Evolutionary conservation across 2,797 vertebrate genomes (phyloP).

Genomic region (Amniataba percoides): DNA sequence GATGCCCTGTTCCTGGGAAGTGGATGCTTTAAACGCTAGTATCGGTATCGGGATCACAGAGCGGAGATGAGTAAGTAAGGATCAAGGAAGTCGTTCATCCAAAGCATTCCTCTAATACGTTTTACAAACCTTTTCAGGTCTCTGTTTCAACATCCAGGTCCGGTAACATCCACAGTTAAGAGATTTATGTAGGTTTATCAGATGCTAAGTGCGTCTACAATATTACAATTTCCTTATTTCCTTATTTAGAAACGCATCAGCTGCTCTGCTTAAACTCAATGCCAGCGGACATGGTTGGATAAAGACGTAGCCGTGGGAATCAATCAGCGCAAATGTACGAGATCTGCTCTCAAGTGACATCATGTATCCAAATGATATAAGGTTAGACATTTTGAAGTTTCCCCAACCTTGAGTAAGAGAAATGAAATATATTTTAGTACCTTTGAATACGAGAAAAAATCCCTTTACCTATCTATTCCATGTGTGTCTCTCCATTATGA

Average conservation of each 20-base stretch:
- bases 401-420: slow-evolving; percentile 2
- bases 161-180: slow-evolving; percentile 45
- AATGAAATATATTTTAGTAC: background rate
- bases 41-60: slow-evolving; percentile 74
- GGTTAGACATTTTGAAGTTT: slow-evolving; percentile 12
- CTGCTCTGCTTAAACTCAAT: slow-evolving; percentile 60
- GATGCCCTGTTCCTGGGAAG: slow-evolving; percentile 66
- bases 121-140: slow-evolving; percentile 77
- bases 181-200: slow-evolving; percentile 65
- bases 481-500: background rate
- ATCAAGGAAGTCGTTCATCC: slow-evolving; percentile 75
- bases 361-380: slow-evolving; percentile 25
- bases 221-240: slow-evolving; percentile 56
- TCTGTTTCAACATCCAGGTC: slow-evolving; percentile 59
- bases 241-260: slow-evolving; percentile 54
- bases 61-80: slow-evolving; percentile 71
- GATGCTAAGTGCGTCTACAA: slow-evolving; percentile 49
- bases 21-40: slow-evolving; percentile 70
- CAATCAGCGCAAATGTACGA: slow-evolving; percentile 52
- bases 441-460: slow-evolving; percentile 9
- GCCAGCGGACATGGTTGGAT: slow-evolving; percentile 38
- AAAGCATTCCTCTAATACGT: slow-evolving; percentile 76
- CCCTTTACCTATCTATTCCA: background rate
- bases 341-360: slow-evolving; percentile 26
- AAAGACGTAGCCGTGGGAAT: slow-evolving; percentile 46